Conservation (phyloP, 2,888 invertebrate species). For the Latheticus oryzae region DNA sequence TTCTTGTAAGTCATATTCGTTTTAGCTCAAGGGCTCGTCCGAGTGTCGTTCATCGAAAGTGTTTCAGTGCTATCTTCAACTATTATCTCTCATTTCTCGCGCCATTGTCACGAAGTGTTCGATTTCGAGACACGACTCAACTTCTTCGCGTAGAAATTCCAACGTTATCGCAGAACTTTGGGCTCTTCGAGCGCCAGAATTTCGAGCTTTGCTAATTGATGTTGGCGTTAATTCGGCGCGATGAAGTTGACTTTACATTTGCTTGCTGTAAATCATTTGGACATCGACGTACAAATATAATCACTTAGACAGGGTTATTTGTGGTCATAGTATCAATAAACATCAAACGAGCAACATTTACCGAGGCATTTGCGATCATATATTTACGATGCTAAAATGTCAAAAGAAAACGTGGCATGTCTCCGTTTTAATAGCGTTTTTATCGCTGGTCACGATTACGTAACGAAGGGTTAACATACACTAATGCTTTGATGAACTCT, state of each 20-base stretch:
- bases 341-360: constrained; percentile 39
- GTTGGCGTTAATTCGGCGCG: constrained; percentile 1
- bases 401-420: constrained; percentile 30
- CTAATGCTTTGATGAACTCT: too few relatives aligned
- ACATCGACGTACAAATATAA: constrained; percentile 38
- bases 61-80: constrained; percentile 42
- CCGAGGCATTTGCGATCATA: constrained; percentile 34
- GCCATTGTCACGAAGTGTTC: constrained; percentile 49
- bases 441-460: constrained; percentile 20
- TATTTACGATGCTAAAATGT: constrained; percentile 37
- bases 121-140: constrained; percentile 47
- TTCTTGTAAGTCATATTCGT: constrained; percentile 18
- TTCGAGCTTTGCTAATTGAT: background rate
- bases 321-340: constrained; percentile 41
- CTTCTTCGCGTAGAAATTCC: constrained; percentile 46
- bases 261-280: constrained; percentile 27
- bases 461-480: too few relatives aligned
- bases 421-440: constrained; percentile 25
- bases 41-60: constrained; percentile 30
- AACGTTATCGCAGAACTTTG: constrained; percentile 40
- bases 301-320: constrained; percentile 40
- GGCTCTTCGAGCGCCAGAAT: constrained; percentile 2
- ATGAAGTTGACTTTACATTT: background rate
- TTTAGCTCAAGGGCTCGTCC: constrained; percentile 13
- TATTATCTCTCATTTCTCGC: constrained; percentile 47